These are phyloP conservation scores for Mustela nigripes DNA, from an alignment of 2,113 vertebrate genomes.

Conservation along the genomic window DNA sequence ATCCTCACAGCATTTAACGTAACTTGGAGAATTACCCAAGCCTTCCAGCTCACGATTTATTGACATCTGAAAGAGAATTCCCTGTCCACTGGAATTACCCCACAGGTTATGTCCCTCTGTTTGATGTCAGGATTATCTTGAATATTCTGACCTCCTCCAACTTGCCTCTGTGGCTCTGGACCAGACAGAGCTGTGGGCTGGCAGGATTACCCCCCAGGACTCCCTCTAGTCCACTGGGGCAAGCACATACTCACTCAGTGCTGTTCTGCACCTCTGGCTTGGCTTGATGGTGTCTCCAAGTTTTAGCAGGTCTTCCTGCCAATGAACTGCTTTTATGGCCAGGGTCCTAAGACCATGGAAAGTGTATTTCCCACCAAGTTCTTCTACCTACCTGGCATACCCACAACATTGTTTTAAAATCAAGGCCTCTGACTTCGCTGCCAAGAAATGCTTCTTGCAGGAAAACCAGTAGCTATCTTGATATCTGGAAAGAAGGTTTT, in stretches of 20 bases:
- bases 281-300: neutral
- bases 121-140: neutral
- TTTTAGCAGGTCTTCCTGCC: neutral
- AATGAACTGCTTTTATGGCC: neutral
- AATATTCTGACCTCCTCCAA: neutral
- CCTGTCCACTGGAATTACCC: neutral
- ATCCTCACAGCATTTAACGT: neutral
- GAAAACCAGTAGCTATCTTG: slow-evolving; percentile 1
- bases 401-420: neutral
- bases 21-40: slow-evolving; percentile 14
- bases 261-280: neutral
- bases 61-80: neutral
- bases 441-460: neutral
- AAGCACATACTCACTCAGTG: neutral
- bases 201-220: neutral
- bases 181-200: neutral
- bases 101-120: neutral
- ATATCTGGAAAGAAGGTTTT: neutral
- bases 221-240: neutral
- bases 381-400: neutral
- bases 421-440: slow-evolving; percentile 3
- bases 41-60: neutral
- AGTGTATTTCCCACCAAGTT: neutral
- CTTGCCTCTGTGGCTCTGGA: neutral
- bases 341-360: neutral